phyloP scores from a whole-genome alignment of 2,113 vertebrate genomes.

The Glaucidium brasilianum region DNA sequence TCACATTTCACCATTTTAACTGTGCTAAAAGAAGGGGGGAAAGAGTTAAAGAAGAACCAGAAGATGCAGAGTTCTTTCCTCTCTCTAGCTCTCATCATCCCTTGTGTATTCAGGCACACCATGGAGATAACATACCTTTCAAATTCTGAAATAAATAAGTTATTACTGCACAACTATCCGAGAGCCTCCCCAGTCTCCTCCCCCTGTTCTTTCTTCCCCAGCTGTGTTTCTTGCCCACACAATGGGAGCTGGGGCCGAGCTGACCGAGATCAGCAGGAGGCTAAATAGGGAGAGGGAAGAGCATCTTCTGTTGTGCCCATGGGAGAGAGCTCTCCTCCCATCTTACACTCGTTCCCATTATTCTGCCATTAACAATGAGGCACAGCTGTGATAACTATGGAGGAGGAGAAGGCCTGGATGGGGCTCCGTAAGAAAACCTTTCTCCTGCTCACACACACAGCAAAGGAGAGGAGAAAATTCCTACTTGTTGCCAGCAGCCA shows the following conservation, averaged over 20 bases:
- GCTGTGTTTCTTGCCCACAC: background rate
- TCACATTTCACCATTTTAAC: background rate
- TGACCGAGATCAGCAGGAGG: background rate
- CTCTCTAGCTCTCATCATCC: background rate
- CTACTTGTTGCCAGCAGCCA: background rate
- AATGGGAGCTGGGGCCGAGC: background rate
- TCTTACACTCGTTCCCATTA: accelerated
- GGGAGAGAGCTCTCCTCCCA: background rate
- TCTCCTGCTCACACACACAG: background rate
- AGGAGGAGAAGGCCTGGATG: background rate
- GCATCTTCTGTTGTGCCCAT: background rate
- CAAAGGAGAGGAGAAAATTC: background rate
- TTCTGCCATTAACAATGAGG: background rate
- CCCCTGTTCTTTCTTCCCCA: background rate
- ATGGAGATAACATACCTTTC: background rate
- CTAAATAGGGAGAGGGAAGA: background rate
- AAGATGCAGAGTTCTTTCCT: background rate
- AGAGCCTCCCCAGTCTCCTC: background rate
- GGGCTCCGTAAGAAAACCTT: background rate
- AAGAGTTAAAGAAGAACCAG: background rate
- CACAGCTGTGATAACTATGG: background rate
- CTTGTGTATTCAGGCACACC: background rate
- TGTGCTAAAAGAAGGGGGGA: background rate
- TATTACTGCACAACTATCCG: background rate
- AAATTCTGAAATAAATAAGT: background rate